These are phyloP conservation scores for Caenorhabditis sp. DNA, from an alignment of 2,888 invertebrate species.

Conservation along the genomic window DNA sequence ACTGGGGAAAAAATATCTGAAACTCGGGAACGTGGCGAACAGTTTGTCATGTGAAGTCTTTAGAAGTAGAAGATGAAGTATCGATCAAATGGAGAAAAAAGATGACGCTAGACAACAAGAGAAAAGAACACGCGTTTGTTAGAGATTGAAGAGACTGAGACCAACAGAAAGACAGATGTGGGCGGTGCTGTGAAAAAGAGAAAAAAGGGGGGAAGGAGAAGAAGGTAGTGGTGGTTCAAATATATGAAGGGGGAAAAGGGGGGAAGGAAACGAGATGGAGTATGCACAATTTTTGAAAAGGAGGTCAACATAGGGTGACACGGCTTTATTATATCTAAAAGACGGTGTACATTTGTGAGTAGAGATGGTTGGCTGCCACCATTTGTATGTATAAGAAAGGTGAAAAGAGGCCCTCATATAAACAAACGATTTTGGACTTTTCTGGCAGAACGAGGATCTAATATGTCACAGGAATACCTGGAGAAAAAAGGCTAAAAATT, in stretches of 20 bases:
- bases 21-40: background rate
- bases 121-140: background rate
- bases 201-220: background rate
- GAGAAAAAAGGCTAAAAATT: too few species aligned
- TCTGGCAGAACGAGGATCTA: too few species aligned
- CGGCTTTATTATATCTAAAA: background rate
- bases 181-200: background rate
- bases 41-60: background rate
- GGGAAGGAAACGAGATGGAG: slow-evolving; percentile 2
- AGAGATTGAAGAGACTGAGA: background rate
- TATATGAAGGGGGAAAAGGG: slow-evolving; percentile 1
- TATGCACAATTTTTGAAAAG: slow-evolving; percentile 8
- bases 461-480: too few species aligned
- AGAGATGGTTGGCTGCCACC: background rate
- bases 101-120: background rate
- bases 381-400: background rate
- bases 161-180: background rate
- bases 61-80: background rate
- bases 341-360: background rate
- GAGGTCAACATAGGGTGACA: slow-evolving; percentile 2
- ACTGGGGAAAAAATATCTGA: background rate
- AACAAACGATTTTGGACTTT: too few species aligned
- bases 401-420: background rate
- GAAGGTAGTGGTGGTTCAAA: slow-evolving; percentile 4
- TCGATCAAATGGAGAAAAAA: background rate